Evolutionary conservation across 2,797 vertebrate genomes (phyloP).

Genomic region (Artibeus lituratus): DNA sequence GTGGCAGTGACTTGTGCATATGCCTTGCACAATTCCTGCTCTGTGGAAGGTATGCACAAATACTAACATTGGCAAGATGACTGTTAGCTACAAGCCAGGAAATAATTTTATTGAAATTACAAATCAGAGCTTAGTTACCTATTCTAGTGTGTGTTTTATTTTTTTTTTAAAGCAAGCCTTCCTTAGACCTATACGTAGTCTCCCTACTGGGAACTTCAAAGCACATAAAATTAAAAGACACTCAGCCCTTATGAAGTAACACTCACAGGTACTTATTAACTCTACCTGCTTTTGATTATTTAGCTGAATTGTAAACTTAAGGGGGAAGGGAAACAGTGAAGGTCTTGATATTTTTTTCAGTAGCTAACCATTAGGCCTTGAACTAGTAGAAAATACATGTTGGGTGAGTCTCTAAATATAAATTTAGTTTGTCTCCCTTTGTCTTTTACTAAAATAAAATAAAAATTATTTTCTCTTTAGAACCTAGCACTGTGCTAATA

Average conservation of each 20-base stretch:
- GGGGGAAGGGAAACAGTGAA: not conserved
- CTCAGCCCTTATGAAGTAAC: not conserved
- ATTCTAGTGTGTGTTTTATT: not conserved
- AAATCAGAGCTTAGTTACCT: not conserved
- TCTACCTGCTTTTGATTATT: not conserved
- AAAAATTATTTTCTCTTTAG: not conserved
- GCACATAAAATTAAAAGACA: not conserved
- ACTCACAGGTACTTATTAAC: not conserved
- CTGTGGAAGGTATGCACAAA: not conserved
- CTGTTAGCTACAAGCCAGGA: not conserved
- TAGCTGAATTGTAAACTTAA: not conserved
- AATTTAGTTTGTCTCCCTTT: not conserved
- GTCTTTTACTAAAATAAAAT: not conserved
- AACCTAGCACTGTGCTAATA: not conserved
- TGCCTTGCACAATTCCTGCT: not conserved
- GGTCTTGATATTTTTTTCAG: not conserved
- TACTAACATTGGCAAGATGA: not conserved
- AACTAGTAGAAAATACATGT: not conserved
- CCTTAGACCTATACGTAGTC: not conserved
- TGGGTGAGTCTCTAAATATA: conserved; percentile 12
- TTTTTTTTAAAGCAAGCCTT: conserved; percentile 1
- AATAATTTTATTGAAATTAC: conserved; percentile 2
- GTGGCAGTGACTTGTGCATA: not conserved
- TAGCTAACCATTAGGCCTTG: not conserved
- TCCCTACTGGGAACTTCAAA: not conserved